Conservation (phyloP, 2,888 invertebrate species). For the Microplitis deprimator region DNA sequence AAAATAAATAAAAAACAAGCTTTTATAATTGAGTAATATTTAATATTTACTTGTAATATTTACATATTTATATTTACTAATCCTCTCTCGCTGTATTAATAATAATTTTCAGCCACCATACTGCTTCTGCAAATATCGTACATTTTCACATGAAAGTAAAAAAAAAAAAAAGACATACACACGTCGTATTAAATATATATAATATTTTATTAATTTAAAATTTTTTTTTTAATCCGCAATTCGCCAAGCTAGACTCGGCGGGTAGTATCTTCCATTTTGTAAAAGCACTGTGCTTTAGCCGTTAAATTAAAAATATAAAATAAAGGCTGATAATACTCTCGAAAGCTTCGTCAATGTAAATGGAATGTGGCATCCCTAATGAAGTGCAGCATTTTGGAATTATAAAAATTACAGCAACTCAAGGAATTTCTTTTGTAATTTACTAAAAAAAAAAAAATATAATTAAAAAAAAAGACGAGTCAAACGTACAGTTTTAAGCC, state of each 20-base stretch:
- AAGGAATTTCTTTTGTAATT: slow-evolving; percentile 28
- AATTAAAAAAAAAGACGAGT: slow-evolving; percentile 23
- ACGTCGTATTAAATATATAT: slow-evolving; percentile 40
- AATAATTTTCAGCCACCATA: slow-evolving; percentile 53
- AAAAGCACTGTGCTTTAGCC: slow-evolving; percentile 63
- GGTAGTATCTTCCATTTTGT: slow-evolving; percentile 60
- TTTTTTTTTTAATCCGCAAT: slow-evolving; percentile 31
- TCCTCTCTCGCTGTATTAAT: slow-evolving; percentile 23
- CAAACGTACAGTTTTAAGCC: slow-evolving; percentile 29
- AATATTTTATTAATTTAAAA: slow-evolving; percentile 30
- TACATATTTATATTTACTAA: neutral
- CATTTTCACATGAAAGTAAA: slow-evolving; percentile 36
- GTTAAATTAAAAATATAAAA: slow-evolving; percentile 47
- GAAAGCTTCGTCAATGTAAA: slow-evolving; percentile 71
- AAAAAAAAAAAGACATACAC: slow-evolving; percentile 33
- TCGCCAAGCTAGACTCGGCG: slow-evolving; percentile 58
- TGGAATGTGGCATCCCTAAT: slow-evolving; percentile 70
- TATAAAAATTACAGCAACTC: slow-evolving; percentile 32
- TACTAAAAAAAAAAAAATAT: neutral
- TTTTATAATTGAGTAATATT: neutral
- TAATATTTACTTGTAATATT: neutral
- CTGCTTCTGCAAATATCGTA: slow-evolving; percentile 58
- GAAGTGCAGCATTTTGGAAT: slow-evolving; percentile 68
- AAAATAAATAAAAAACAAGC: neutral
- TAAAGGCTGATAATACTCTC: slow-evolving; percentile 54